Evolutionary conservation across 35 echinoderm and acorn worm genomes (phyloP), one percentile per base, ranked within the genome.

Genomic region (Lytechinus pictus): DNA sequence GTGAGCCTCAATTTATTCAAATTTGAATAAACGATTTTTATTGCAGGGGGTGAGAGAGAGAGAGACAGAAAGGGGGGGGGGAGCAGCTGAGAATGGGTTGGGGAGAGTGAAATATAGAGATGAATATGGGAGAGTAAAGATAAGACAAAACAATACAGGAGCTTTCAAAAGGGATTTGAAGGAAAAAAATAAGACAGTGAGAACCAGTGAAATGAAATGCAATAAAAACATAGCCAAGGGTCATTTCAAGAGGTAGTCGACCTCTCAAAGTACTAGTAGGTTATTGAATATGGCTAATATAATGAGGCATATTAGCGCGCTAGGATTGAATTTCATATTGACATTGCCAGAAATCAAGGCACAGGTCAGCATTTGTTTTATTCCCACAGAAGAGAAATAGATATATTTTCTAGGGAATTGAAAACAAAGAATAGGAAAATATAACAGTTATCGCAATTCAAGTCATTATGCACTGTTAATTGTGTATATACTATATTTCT

Each of bases 161-260:
- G 56, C 9, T 9, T 58, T 44, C 2, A 44, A n/a, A 44, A 44
- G 33, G 33, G 33, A 44, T 44, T 44, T 58, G 57, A 16, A 60
- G 57, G 16, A 60, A 60, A 10, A 60, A 0, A 60, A 16, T 3
- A 16, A 9, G 16, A 16, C 1, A 16, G 9, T 10, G 57, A 16
- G 9, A 60, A 24, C 19, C 66, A n/a, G 66, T 79, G 66, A 16
- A 79, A 79, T 24, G 66, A 14, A 71, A 71, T 58, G 13, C 13
- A 58, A 58, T 79, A 79, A 79, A 79, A 79, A 79, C n/a, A 79
- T 79, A 79, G 66, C 66, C 66, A 79, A 79, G 66, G 66, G 66
- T 24, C 19, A 79, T 79, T n/a, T 24, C 66, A 79, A 79, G 21
- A 79, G 66, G 66, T 79, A 79, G 66, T 79, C 66, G 66, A 79